Percentiles rank a stretch among this genome's conserved stretches.
Conservation (phyloP, 2,113 vertebrate genomes). For the Cyanoramphus novaezelandiae region DNA sequence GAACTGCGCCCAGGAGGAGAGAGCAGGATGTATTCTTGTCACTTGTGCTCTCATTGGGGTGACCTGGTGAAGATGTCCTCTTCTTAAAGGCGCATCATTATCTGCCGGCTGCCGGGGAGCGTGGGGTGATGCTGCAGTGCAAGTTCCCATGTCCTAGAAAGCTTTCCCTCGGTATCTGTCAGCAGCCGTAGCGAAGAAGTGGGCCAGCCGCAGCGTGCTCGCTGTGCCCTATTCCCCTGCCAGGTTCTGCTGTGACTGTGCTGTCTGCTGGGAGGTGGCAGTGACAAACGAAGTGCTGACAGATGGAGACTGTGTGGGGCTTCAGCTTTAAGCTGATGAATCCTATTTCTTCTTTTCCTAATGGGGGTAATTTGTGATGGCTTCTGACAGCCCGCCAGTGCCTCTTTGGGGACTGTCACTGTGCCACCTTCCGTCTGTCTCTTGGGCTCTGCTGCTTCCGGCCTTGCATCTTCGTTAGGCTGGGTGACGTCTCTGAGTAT, state of each 20-base stretch:
- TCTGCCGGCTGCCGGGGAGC: neutral
- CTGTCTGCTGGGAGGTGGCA: neutral
- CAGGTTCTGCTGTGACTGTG: neutral
- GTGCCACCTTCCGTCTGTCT: neutral
- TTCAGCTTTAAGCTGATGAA: neutral
- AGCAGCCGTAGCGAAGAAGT: neutral
- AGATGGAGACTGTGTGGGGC: neutral
- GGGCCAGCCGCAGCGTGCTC: neutral
- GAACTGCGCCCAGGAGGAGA: neutral
- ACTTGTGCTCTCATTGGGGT: neutral
- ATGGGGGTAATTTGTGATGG: neutral
- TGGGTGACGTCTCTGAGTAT: neutral
- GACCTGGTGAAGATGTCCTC: neutral
- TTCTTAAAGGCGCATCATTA: neutral
- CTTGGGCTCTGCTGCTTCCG: neutral
- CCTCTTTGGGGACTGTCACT: rapidly evolving
- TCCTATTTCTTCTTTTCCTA: neutral
- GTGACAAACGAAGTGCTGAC: neutral
- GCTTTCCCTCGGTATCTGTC: neutral
- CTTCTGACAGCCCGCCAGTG: neutral
- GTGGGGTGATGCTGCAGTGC: neutral
- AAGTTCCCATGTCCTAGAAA: conserved; percentile 5
- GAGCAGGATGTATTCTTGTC: neutral
- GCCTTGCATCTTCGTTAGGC: rapidly evolving
- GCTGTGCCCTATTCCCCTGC: neutral